Conservation (phyloP, 2,888 invertebrate genomes). For the Homarus gammarus region DNA sequence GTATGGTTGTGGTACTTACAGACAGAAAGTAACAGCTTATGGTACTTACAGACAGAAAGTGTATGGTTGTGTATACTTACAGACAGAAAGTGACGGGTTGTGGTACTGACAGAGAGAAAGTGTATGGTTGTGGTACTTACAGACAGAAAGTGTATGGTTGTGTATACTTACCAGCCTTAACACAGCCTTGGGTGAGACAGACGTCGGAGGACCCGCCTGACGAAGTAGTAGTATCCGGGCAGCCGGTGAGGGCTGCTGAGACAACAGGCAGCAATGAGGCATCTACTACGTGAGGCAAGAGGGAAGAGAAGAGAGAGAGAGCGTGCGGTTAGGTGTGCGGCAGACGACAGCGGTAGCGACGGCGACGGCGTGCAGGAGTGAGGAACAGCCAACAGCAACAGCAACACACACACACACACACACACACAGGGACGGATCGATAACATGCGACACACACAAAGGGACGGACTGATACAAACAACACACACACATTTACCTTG, state of each 20-base stretch:
- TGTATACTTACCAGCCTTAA: conserved; percentile 85
- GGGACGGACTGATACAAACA: too few relatives aligned
- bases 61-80: conserved; percentile 79
- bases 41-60: too few relatives aligned
- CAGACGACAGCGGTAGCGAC: conserved; percentile 7
- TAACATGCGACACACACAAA: background rate
- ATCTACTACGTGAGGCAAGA: conserved; percentile 18
- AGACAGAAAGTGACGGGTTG: too few relatives aligned
- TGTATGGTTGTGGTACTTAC: too few relatives aligned
- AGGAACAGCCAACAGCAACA: background rate
- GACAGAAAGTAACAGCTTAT: too few relatives aligned
- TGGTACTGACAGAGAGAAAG: too few relatives aligned
- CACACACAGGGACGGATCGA: background rate
- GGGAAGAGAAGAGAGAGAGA: conserved; percentile 28
- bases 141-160: too few relatives aligned
- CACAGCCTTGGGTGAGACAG: conserved; percentile 88
- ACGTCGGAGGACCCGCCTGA: conserved; percentile 75
- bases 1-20: too few relatives aligned
- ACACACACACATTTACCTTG: too few relatives aligned
- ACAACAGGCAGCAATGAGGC: conserved; percentile 52
- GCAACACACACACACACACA: background rate
- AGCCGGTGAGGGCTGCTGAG: conserved; percentile 59
- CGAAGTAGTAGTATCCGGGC: conserved; percentile 16
- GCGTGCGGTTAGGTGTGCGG: conserved; percentile 56
- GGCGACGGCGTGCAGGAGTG: background rate